Evolutionary conservation across 2,113 vertebrate genomes (phyloP).

Genomic region (Serilophus lunatus): DNA sequence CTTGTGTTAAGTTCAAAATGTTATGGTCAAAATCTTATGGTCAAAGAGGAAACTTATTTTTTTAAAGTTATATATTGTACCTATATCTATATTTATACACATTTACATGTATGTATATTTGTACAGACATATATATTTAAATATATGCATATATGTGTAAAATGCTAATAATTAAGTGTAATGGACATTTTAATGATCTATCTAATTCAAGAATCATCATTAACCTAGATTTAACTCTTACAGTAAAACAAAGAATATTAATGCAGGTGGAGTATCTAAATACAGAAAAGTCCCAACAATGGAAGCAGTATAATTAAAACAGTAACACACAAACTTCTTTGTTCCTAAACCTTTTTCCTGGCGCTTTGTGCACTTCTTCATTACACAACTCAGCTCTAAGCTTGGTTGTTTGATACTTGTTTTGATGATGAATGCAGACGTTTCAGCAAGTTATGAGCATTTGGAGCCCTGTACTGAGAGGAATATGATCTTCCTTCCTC

Average conservation of each 20-base stretch:
- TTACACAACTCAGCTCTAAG: background rate
- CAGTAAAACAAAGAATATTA: background rate
- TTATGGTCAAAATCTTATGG: background rate
- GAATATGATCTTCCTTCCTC: background rate
- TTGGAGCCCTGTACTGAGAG: background rate
- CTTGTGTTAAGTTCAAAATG: background rate
- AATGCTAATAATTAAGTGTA: background rate
- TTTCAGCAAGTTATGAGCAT: background rate
- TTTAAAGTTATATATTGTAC: background rate
- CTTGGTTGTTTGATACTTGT: background rate
- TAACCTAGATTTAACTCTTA: background rate
- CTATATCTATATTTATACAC: too few species aligned
- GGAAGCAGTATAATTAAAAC: background rate
- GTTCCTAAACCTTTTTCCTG: background rate
- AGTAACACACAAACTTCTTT: background rate
- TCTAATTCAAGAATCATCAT: background rate
- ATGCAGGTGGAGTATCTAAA: background rate
- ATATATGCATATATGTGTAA: background rate
- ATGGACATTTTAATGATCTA: background rate
- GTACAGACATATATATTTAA: background rate
- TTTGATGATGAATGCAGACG: background rate
- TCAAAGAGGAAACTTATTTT: background rate
- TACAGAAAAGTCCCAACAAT: background rate
- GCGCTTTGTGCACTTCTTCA: background rate
- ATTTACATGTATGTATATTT: background rate